Evolutionary conservation across 2,888 invertebrate species (phyloP), one percentile per base, ranked within the genome.

Genomic region (Sturmia bella): DNA sequence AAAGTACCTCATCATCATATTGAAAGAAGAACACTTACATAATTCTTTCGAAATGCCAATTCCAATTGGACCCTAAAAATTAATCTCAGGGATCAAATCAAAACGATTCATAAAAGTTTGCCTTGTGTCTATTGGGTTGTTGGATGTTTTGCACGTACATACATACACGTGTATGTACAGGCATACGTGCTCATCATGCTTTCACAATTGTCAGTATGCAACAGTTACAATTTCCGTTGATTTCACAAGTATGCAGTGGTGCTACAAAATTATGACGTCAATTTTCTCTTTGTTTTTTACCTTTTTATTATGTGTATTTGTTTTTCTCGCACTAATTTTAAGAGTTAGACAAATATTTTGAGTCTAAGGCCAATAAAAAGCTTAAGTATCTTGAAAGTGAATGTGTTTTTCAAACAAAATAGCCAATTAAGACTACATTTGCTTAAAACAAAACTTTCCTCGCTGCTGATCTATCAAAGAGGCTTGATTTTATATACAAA

Each of bases 181-280:
- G 3, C 17, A 9, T 54, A 39, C 19, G 17, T 19, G 39, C 3
- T n/a, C 15, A 19, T 21, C 69, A 2, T 43, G 32, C 13, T 13
- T 69, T 57, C 57, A 45, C 37, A 81, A 77, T 77, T 81, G 56
- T 69, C 69, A 77, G 3, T 27, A 77, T 77, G 77, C 76, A 81
- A 81, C 81, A 81, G 72, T 61, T 68, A 68, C 54, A 63, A 52
- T 69, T 72, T 68, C 37, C 50, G 41, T 76, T 24, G 32, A 41
- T 17, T 72, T 32, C 21, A 37, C 19, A 11, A 64, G 45, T n/a
- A 52, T 54, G 19, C 45, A 73, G 68, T 73, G 59, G 43, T 56
- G 63, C 73, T 27, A 27, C 27, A n/a, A 73, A 74, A 74, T 68
- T 48, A 73, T 68, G 68, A 59, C 54, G n/a, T 68, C 17, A 68